Evolutionary conservation across 2,113 vertebrate species (phyloP), one percentile per base, ranked within the genome.

Genomic region (Rhea americana): DNA sequence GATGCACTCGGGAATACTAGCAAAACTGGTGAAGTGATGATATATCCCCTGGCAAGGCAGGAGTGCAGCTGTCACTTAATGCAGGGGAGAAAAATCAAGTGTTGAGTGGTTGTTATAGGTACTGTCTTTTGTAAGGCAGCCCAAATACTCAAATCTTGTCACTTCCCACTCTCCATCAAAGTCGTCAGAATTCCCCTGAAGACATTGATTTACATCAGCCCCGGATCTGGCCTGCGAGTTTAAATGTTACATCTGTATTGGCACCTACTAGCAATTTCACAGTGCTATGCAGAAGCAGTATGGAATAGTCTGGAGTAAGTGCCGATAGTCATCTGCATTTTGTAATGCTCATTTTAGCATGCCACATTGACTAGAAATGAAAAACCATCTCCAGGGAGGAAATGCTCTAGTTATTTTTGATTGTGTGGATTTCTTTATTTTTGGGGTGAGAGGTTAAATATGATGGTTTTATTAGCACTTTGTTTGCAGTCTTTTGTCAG

Each of bases 191-290:
- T 85, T 26, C n/a, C 39, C 14, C 66, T 28, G 85, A 51, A 28
- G 50, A 12, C 30, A 5, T 43, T 76, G 83, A 26, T 92, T 84
- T 35, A 21, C 5, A 3, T 28, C 76, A 80, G 65, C 63, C 37
- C 2, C 5, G 75, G 32, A 3, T 18, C 25, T 62, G 25, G 13
- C 41, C 63, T 17, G 25, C 0, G 18, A 62, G 37, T 32, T 48
- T 28, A 32, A 30, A 12, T 1, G n/a, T 3, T 20, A 2, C 5
- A 1, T 59, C 78, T n/a, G 39, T 39, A 55, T 14, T 66, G 82
- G 39, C 67, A 80, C 45, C 1, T 0, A 8, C 32, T 82, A 73
- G 72, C 19, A 73, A 63, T 30, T 16, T 5, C 67, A 0, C 53
- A 58, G 53, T n/a, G 1, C 63, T 65, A 12, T 28, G 3, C 65